phyloP scores from a whole-genome alignment of 2,888 invertebrate genomes.

The Phengaris alcon region DNA sequence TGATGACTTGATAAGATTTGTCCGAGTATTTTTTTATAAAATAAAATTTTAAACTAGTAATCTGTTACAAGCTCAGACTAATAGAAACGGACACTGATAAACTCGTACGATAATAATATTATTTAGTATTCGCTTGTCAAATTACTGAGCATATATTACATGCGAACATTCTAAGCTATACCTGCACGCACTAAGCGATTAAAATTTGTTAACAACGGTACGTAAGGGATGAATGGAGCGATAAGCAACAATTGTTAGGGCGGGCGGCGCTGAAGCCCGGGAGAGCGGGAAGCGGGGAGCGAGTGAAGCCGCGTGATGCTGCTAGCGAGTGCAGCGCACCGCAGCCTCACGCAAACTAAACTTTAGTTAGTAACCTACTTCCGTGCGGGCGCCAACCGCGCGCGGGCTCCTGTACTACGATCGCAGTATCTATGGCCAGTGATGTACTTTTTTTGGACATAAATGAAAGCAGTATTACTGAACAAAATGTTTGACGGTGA shows the following conservation, averaged over 20 bases:
- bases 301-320: conserved; percentile 52
- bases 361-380: conserved; percentile 80
- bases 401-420: conserved; percentile 49
- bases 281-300: conserved; percentile 53
- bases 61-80: no score
- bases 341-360: conserved; percentile 80
- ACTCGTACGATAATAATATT: no score
- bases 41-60: no score
- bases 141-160: no score
- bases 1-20: no score
- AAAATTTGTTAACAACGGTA: neutral
- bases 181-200: neutral
- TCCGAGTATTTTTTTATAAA: no score
- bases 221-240: conserved; percentile 11
- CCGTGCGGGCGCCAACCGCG: conserved; percentile 77
- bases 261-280: conserved; percentile 56
- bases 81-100: no score
- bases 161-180: neutral
- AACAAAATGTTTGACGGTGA: conserved; percentile 78
- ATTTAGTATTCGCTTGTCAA: no score
- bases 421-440: conserved; percentile 60
- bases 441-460: conserved; percentile 60
- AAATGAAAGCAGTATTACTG: conserved; percentile 52
- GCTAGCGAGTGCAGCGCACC: conserved; percentile 60
- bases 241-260: conserved; percentile 49